Conservation (phyloP, 2,797 vertebrate genomes). For the Manis pentadactyla region DNA sequence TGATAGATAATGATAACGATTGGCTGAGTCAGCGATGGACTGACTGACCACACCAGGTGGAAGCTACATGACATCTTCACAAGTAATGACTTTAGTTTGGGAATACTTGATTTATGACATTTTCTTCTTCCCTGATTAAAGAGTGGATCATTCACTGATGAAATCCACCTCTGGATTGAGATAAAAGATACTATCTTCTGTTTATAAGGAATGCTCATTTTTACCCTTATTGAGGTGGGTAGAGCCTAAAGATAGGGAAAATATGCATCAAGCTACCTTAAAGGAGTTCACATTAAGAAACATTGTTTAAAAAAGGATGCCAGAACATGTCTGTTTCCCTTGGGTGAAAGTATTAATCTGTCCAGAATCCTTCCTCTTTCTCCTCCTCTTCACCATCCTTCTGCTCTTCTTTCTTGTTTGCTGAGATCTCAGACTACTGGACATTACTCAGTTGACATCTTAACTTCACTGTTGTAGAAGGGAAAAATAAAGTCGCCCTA, state of each 20-base stretch:
- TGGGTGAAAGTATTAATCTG: neutral
- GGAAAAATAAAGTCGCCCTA: neutral
- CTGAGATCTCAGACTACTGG: neutral
- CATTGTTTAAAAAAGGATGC: neutral
- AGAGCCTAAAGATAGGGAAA: neutral
- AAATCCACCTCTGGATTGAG: neutral
- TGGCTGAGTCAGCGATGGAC: neutral
- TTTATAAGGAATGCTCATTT: neutral
- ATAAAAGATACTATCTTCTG: neutral
- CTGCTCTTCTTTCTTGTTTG: neutral
- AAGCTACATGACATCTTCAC: neutral
- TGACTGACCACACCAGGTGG: neutral
- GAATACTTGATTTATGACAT: neutral
- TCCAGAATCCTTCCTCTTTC: neutral
- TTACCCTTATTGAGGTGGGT: neutral
- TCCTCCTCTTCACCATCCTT: neutral
- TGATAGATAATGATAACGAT: neutral
- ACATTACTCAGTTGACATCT: neutral
- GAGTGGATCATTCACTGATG: neutral
- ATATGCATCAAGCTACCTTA: neutral
- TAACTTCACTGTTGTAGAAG: neutral
- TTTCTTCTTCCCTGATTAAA: neutral
- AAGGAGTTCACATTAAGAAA: neutral
- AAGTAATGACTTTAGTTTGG: neutral
- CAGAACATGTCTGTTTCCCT: neutral